Evolutionary conservation across 2,797 vertebrate genomes (phyloP).

Genomic region (Epinephelus awoara): DNA sequence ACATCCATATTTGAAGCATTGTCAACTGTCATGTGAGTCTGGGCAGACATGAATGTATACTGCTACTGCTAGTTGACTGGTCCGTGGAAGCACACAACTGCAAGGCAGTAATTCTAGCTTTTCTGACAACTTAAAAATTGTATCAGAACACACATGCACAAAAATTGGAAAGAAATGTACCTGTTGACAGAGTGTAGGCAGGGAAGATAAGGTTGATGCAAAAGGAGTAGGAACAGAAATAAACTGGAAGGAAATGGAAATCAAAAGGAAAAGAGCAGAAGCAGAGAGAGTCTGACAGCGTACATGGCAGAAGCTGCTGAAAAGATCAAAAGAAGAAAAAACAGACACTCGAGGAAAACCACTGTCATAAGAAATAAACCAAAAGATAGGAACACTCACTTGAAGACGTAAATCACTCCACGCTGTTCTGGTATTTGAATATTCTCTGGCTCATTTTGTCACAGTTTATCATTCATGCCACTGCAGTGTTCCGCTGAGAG

Average conservation of each 20-base stretch:
- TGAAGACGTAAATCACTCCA: neutral
- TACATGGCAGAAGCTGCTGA: too few relatives aligned
- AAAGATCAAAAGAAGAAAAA: neutral
- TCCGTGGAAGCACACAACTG: too few relatives aligned
- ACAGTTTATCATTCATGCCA: slow-evolving; percentile 10
- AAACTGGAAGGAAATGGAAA: neutral
- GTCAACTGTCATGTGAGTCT: too few relatives aligned
- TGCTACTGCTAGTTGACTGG: too few relatives aligned
- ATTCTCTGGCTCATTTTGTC: slow-evolving; percentile 17
- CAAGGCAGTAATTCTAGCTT: too few relatives aligned
- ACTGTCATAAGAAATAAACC: neutral
- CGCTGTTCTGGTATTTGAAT: neutral
- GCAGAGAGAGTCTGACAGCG: neutral
- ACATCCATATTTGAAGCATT: too few relatives aligned
- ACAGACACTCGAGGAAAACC: neutral
- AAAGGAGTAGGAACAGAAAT: neutral
- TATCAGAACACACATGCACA: neutral
- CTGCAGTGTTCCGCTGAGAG: slow-evolving; percentile 9
- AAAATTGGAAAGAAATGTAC: neutral
- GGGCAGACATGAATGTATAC: too few relatives aligned
- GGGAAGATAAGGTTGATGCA: neutral
- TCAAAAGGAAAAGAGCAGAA: neutral
- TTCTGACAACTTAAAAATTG: too few relatives aligned
- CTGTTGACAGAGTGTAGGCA: neutral
- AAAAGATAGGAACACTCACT: neutral